Percentiles rank a stretch among this genome's conserved stretches.
These are phyloP conservation scores for Lithobius niger DNA, from an alignment of 1,140 invertebrate species.

Conservation along the genomic window DNA sequence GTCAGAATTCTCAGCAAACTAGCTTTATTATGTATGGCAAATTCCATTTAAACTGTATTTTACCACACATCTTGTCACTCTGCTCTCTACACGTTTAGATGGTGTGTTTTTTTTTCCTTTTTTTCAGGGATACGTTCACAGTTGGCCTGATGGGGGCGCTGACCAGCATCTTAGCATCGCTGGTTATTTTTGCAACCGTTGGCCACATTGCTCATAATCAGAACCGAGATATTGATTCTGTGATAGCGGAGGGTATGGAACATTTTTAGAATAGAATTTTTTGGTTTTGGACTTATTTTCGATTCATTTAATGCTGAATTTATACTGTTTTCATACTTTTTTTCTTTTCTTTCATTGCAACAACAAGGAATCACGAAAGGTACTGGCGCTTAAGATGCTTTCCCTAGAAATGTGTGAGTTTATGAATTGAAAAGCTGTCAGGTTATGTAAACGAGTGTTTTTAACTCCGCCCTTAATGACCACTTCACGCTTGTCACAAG, in stretches of 20 bases:
- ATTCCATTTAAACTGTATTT: no score
- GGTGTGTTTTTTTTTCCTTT: background rate
- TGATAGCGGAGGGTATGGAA: slow-evolving; percentile 64
- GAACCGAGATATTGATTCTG: slow-evolving; percentile 53
- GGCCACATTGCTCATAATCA: slow-evolving; percentile 73
- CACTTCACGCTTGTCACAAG: no score
- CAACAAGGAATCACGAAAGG: background rate
- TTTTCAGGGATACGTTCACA: slow-evolving; percentile 54
- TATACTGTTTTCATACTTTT: background rate
- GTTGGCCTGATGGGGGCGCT: slow-evolving; percentile 67
- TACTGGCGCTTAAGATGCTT: background rate
- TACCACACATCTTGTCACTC: no score
- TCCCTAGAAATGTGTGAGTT: background rate
- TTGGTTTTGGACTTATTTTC: background rate
- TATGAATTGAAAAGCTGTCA: background rate
- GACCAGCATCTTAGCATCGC: slow-evolving; percentile 68
- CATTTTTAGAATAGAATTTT: background rate
- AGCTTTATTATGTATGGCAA: no score
- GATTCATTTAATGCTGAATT: background rate
- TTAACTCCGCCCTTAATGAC: no score
- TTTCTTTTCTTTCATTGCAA: background rate
- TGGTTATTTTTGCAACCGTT: slow-evolving; percentile 74
- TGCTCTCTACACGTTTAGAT: no score
- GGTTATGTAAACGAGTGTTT: background rate
- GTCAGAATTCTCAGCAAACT: no score